Evolutionary conservation across 2,888 invertebrate species (phyloP).

Genomic region (Prenolepis imparis): DNA sequence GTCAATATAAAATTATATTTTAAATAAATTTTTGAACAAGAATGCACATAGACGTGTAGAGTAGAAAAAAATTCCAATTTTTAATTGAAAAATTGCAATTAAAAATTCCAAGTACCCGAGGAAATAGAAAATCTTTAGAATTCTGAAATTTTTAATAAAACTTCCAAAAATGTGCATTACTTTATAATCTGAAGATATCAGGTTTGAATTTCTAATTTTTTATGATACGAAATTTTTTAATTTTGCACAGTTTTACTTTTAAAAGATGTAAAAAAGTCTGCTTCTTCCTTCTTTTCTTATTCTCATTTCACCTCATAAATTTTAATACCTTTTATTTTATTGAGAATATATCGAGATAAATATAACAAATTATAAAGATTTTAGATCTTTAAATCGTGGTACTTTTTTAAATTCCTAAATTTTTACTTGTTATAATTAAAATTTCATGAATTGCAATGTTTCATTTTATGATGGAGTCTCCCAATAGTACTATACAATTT

Average conservation of each 20-base stretch:
- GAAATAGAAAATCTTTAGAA: background rate
- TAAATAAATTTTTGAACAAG: background rate
- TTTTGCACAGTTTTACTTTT: conserved; percentile 6
- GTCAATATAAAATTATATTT: background rate
- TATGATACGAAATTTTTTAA: background rate
- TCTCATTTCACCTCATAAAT: conserved; percentile 16
- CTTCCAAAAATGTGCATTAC: background rate
- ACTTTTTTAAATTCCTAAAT: background rate
- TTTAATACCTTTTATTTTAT: conserved; percentile 23
- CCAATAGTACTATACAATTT: background rate
- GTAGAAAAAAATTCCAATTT: too few relatives aligned
- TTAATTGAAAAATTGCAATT: background rate
- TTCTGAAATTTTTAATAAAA: background rate
- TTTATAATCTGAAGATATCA: background rate
- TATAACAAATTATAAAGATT: background rate
- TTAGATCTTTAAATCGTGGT: background rate
- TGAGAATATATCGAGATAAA: background rate
- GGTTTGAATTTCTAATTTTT: background rate
- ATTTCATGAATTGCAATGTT: background rate
- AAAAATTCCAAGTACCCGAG: too few relatives aligned
- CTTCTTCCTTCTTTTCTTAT: conserved; percentile 9
- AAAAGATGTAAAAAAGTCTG: background rate
- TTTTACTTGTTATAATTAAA: background rate
- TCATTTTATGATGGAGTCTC: background rate
- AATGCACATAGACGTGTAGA: background rate